Percentiles rank a stretch among this genome's conserved stretches.
These are phyloP conservation scores for Ramphastos sulfuratus DNA, from an alignment of 2,113 vertebrate genomes.

Conservation along the genomic window DNA sequence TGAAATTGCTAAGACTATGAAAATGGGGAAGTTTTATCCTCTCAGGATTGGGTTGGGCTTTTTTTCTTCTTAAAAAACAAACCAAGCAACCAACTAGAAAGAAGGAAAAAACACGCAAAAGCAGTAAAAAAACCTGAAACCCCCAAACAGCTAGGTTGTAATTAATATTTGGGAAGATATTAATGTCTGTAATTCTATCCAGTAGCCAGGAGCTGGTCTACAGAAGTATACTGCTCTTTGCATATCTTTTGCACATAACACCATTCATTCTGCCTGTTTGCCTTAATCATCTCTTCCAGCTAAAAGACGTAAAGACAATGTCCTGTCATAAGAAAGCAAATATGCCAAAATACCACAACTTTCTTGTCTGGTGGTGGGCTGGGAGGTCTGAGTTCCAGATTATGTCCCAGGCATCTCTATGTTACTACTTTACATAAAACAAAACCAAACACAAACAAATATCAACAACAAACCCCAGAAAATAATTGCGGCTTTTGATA, in stretches of 20 bases:
- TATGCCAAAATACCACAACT: constrained; percentile 20
- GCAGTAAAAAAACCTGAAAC: too few species aligned
- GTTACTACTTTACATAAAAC: constrained; percentile 23
- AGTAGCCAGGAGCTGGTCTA: constrained; percentile 38
- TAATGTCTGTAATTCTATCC: constrained; percentile 39
- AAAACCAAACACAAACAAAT: neutral
- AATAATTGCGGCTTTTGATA: neutral
- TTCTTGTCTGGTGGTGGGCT: constrained; percentile 44
- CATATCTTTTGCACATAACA: constrained; percentile 3
- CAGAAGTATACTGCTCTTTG: neutral
- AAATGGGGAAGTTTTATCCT: constrained; percentile 19
- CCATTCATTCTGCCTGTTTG: constrained; percentile 17
- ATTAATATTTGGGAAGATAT: constrained; percentile 25
- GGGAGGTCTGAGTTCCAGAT: constrained; percentile 29
- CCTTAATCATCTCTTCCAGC: constrained; percentile 55
- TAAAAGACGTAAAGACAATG: constrained; percentile 56
- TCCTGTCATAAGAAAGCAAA: constrained; percentile 31
- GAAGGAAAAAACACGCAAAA: too few species aligned
- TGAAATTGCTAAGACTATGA: neutral
- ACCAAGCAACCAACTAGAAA: too few species aligned
- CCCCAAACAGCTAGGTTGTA: neutral
- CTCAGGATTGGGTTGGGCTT: neutral
- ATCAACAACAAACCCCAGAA: neutral
- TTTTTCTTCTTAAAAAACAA: neutral
- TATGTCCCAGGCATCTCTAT: neutral